Conservation (phyloP, 2,113 vertebrate genomes). For the Plestiodon gilberti region DNA sequence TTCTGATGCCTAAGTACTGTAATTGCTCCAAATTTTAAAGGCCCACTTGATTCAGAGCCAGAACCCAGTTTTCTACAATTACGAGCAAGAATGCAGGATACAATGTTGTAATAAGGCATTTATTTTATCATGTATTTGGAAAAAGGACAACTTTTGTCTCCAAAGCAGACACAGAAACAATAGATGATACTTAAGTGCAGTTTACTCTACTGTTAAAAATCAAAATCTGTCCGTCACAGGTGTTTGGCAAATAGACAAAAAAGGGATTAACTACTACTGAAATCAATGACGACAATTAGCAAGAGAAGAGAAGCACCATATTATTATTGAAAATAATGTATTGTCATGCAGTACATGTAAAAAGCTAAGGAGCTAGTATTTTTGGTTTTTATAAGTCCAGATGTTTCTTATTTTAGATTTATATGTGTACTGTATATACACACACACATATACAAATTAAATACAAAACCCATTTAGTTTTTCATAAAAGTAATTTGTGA, state of each 20-base stretch:
- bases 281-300: conserved; percentile 36
- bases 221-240: conserved; percentile 43
- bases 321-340: conserved; percentile 20
- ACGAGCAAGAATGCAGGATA: conserved; percentile 38
- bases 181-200: conserved; percentile 48
- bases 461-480: conserved; percentile 42
- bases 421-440: not conserved
- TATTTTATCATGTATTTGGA: conserved; percentile 62
- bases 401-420: conserved; percentile 22
- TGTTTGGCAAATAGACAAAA: conserved; percentile 37
- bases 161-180: conserved; percentile 55
- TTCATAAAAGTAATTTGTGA: conserved; percentile 42
- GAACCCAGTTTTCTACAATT: not conserved
- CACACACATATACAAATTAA: conserved; percentile 34
- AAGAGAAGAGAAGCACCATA: conserved; percentile 51
- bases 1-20: too few relatives aligned
- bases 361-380: conserved; percentile 31
- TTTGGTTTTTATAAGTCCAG: conserved; percentile 53
- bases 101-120: conserved; percentile 50
- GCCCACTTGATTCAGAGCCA: too few relatives aligned
- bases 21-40: too few relatives aligned
- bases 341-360: conserved; percentile 24
- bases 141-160: conserved; percentile 56
- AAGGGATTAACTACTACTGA: conserved; percentile 4
- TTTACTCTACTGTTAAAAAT: conserved; percentile 47